Evolutionary conservation across 2,888 invertebrate genomes (phyloP), one percentile per base, ranked within the genome.

Genomic region (Microctonus brassicae): DNA sequence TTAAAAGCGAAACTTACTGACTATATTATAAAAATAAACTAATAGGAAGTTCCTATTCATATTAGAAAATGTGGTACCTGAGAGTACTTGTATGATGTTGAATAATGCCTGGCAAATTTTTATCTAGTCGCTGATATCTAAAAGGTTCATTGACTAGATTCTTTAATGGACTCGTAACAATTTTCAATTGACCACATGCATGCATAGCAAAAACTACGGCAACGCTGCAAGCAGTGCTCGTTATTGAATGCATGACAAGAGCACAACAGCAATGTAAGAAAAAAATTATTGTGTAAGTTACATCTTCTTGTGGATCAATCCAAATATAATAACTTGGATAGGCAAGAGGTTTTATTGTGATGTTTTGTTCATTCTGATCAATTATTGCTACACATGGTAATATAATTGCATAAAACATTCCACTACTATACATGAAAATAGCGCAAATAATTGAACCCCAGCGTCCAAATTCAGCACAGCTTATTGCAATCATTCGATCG

Each of bases 201-300:
- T 84, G 84, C 73, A 83, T 76, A 3, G 81, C 76, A 29, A 79
- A 76, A 2, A 80, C 61, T 0, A 81, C 80, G 0, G 78, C 79
- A 4, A 83, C 39, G 4, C 80, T 79, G 58, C 79, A 83, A 4
- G 76, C 74, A 0, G 77, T 77, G 0, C 73, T 71, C 0, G 80
- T 78, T 24, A 81, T 70, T 2, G 80, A 75, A 53, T 78, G 79
- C 66, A 78, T 77, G 2, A 83, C 73, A 42, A 80, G 74, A 9
- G 81, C 80, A 24, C 76, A 77, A 0, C 80, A 62, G 62, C 75
- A 76, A 4, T 84, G 83, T 7, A 78, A 39, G 0, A 62, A 17
- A 10, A 80, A 81, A 1, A 83, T 67, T 0, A 83, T 74, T 26
- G 81, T 79, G 66, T 82, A 84, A 9, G 72, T 42, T 0, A 80